phyloP scores from a whole-genome alignment of 2,888 invertebrate species.

The Rhamphomyia laevipes region DNA sequence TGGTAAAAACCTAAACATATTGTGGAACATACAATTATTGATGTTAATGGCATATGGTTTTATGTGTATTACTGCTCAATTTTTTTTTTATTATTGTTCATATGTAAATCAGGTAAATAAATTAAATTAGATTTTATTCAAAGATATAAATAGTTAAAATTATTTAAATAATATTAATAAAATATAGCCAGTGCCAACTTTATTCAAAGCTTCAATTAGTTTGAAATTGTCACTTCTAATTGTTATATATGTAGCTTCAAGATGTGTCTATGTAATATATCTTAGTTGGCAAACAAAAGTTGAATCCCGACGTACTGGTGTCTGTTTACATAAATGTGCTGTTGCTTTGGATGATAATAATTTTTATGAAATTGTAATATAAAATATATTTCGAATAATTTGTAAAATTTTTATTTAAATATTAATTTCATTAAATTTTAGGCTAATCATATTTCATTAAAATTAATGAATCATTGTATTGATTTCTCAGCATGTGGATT shows the following conservation, averaged over 20 bases:
- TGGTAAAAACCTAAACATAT: slow-evolving; percentile 31
- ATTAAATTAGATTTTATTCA: not conserved
- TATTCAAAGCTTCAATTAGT: slow-evolving; percentile 35
- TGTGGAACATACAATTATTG: slow-evolving; percentile 36
- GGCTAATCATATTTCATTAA: slow-evolving; percentile 36
- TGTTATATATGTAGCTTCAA: slow-evolving; percentile 31
- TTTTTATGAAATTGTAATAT: slow-evolving; percentile 33
- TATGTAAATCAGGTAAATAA: slow-evolving; percentile 27
- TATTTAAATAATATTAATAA: not conserved
- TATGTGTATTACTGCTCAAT: slow-evolving; percentile 35
- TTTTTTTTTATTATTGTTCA: slow-evolving; percentile 36
- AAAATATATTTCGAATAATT: not conserved
- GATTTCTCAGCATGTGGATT: slow-evolving; percentile 38
- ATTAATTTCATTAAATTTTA: slow-evolving; percentile 9
- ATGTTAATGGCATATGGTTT: slow-evolving; percentile 37
- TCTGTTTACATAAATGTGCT: slow-evolving; percentile 35
- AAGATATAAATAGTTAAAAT: not conserved
- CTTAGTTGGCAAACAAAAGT: slow-evolving; percentile 36
- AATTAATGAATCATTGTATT: slow-evolving; percentile 34
- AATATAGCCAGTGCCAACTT: slow-evolving; percentile 25
- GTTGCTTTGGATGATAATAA: slow-evolving; percentile 34
- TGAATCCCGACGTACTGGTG: slow-evolving; percentile 35
- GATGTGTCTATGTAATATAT: slow-evolving; percentile 33
- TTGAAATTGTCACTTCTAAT: slow-evolving; percentile 27
- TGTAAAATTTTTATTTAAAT: not conserved